A percentile compares a stretch with the other conserved stretches of the same genome.
phyloP scores from a whole-genome alignment of 2,113 vertebrate genomes.

The Leucopsar rothschildi region DNA sequence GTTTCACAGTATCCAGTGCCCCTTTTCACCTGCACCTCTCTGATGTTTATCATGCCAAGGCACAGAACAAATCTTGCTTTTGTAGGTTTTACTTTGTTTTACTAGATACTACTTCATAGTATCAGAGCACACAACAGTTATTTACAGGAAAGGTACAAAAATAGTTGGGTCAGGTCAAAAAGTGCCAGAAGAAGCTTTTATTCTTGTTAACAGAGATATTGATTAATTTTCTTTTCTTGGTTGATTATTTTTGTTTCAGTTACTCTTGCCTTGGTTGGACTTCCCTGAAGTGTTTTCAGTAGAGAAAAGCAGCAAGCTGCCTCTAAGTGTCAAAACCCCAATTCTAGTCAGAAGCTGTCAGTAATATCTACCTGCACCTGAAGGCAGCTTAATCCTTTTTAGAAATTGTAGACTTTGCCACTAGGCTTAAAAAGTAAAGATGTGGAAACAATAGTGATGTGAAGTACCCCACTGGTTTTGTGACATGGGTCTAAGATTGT shows the following conservation, averaged over 20 bases:
- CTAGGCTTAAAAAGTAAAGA: background rate
- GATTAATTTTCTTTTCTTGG: background rate
- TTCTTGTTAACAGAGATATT: background rate
- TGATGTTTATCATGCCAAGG: background rate
- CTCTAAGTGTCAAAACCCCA: background rate
- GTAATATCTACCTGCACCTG: background rate
- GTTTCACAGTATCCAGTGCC: background rate
- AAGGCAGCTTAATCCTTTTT: background rate
- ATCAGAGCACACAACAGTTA: background rate
- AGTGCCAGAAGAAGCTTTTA: background rate
- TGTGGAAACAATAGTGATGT: background rate
- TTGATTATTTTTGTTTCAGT: background rate
- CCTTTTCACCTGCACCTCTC: background rate
- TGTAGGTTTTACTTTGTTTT: background rate
- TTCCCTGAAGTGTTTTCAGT: background rate
- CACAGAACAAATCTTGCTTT: background rate
- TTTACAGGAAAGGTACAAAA: background rate
- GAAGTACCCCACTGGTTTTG: background rate
- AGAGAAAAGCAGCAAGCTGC: background rate
- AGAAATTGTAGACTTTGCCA: background rate
- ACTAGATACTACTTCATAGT: background rate
- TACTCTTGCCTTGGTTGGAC: background rate
- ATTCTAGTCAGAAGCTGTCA: background rate
- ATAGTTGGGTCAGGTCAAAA: background rate
- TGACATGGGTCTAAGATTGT: background rate